A percentile compares a stretch with the other conserved stretches of the same genome.
phyloP scores from a whole-genome alignment of 2,888 invertebrate genomes.

The Polyommatus iphigenia region DNA sequence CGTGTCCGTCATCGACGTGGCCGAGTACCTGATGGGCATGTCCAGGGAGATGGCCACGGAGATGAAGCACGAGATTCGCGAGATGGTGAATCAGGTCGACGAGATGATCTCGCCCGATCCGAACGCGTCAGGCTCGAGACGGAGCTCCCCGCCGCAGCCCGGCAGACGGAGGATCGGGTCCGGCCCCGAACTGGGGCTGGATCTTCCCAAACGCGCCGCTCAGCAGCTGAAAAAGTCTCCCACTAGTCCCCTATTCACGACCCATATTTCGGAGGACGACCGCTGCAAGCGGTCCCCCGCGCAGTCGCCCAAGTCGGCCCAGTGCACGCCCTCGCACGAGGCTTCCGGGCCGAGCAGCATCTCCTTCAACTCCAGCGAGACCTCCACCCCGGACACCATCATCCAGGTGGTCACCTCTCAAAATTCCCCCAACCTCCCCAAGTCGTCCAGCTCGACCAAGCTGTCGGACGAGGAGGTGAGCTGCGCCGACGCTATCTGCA shows the following conservation, averaged over 20 bases:
- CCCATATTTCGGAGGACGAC: constrained; percentile 65
- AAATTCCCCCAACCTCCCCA: constrained; percentile 69
- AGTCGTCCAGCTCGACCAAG: constrained; percentile 79
- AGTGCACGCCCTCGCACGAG: constrained; percentile 70
- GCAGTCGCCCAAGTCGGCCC: constrained; percentile 69
- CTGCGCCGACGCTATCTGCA: constrained; percentile 68
- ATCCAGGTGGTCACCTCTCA: constrained; percentile 70
- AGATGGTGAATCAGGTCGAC: constrained; percentile 87
- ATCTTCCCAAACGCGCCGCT: constrained; percentile 54
- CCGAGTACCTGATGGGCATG: constrained; percentile 88
- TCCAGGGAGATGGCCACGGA: constrained; percentile 89
- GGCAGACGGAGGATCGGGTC: constrained; percentile 67
- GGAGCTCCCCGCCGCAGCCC: constrained; percentile 72
- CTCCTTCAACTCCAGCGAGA: constrained; percentile 77
- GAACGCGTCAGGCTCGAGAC: constrained; percentile 58
- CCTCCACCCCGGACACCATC: constrained; percentile 76
- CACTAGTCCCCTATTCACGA: constrained; percentile 69
- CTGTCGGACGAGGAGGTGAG: constrained; percentile 80
- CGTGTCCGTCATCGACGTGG: constrained; percentile 87
- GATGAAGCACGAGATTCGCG: constrained; percentile 88
- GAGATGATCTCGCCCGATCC: constrained; percentile 82
- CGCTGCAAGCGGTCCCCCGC: constrained; percentile 55
- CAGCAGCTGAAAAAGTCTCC: constrained; percentile 67
- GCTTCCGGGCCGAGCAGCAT: constrained; percentile 70
- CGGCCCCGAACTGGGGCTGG: constrained; percentile 69